A percentile compares a stretch with the other conserved stretches of the same genome.
Evolutionary conservation across 2,888 invertebrate species (phyloP).

Genomic region (Agrochola circellaris): DNA sequence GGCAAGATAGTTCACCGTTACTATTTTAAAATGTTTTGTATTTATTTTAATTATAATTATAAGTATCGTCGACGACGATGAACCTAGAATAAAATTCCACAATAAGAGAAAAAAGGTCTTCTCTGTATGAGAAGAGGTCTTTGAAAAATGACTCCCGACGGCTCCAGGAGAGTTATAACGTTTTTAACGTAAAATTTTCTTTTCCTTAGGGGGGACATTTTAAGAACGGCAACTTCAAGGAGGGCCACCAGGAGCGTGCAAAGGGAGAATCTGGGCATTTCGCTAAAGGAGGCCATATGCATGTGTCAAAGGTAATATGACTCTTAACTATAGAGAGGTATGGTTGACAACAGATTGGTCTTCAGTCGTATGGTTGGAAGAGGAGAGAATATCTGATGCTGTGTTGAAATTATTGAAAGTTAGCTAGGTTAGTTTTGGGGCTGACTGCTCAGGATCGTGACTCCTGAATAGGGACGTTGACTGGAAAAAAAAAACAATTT

Average conservation of each 20-base stretch:
- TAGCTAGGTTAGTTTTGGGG: background rate
- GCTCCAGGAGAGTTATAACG: background rate
- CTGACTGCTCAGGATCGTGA: background rate
- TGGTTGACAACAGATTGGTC: background rate
- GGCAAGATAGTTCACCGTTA: too few relatives aligned
- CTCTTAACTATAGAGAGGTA: background rate
- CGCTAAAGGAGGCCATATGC: conserved; percentile 89
- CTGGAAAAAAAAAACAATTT: too few relatives aligned
- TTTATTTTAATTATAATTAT: too few relatives aligned
- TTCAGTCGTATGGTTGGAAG: background rate
- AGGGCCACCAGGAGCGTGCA: conserved; percentile 86
- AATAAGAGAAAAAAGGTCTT: background rate
- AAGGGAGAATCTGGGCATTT: conserved; percentile 91
- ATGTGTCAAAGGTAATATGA: conserved; percentile 86
- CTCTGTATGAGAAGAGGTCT: background rate
- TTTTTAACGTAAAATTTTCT: background rate
- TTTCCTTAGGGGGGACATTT: conserved; percentile 89
- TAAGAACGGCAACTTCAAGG: conserved; percentile 89
- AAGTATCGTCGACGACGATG: too few relatives aligned
- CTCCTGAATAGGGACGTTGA: too few relatives aligned
- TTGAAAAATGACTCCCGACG: background rate
- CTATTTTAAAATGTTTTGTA: too few relatives aligned
- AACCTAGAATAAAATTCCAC: too few relatives aligned
- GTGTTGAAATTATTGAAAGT: background rate
- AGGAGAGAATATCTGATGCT: background rate